Conservation (phyloP, 2,888 invertebrate genomes). For the Eupithecia subfuscata region DNA sequence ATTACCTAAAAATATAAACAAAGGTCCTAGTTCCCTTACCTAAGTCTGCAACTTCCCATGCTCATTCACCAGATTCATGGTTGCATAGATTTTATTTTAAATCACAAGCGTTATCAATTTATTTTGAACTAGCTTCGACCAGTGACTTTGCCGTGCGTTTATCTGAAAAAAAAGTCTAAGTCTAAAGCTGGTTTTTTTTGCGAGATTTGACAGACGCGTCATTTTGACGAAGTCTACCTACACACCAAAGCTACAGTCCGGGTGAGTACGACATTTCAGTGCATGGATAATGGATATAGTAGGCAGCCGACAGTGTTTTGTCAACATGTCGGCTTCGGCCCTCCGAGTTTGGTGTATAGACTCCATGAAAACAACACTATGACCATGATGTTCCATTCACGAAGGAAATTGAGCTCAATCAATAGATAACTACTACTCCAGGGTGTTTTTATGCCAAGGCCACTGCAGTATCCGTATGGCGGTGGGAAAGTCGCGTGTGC, state of each 20-base stretch:
- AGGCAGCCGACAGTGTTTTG: too few relatives aligned
- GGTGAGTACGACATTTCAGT: too few relatives aligned
- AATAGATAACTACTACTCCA: background rate
- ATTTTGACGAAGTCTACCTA: too few relatives aligned
- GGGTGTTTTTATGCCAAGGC: slow-evolving; percentile 1
- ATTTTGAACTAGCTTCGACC: too few relatives aligned
- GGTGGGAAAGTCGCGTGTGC: slow-evolving; percentile 8
- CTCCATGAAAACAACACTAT: too few relatives aligned
- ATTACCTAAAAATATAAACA: background rate
- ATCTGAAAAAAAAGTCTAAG: too few relatives aligned
- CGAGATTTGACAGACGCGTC: too few relatives aligned
- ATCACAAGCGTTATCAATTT: too few relatives aligned
- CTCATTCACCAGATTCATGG: background rate
- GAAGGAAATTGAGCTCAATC: background rate
- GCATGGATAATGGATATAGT: too few relatives aligned
- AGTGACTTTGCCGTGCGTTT: too few relatives aligned
- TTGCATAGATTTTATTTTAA: background rate
- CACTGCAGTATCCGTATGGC: slow-evolving; percentile 1
- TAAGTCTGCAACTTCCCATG: background rate
- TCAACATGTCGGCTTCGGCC: background rate
- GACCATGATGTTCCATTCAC: background rate
- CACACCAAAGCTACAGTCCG: too few relatives aligned
- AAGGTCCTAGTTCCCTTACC: background rate
- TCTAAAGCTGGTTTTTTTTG: too few relatives aligned
- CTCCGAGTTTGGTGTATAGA: background rate